These are phyloP conservation scores for Python bivittatus DNA, from an alignment of 2,113 vertebrate species.

Conservation along the genomic window DNA sequence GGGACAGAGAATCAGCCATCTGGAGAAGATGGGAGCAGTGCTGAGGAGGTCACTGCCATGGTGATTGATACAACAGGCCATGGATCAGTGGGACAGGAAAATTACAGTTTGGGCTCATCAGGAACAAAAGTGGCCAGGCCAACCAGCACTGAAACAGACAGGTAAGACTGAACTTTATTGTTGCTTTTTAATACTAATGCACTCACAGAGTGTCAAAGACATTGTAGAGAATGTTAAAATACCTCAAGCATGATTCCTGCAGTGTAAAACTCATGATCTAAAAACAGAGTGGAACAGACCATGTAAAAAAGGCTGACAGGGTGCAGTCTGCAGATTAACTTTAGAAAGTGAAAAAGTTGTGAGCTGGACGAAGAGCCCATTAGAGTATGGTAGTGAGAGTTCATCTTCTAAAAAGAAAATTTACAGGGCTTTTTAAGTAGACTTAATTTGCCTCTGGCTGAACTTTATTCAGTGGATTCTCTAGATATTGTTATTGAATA, in stretches of 20 bases:
- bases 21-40: conserved; percentile 86
- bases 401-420: neutral
- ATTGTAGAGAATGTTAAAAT: neutral
- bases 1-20: conserved; percentile 87
- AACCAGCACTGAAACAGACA: conserved; percentile 92
- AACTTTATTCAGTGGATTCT: neutral
- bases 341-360: neutral
- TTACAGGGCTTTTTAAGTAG: neutral
- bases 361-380: no score
- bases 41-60: conserved; percentile 88
- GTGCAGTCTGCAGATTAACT: neutral
- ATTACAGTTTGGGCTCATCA: conserved; percentile 72
- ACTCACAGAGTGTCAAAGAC: neutral
- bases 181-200: neutral
- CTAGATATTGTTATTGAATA: neutral
- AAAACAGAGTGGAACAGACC: neutral
- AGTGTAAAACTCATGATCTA: neutral
- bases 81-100: conserved; percentile 81
- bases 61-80: conserved; percentile 93
- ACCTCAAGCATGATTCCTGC: neutral
- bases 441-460: neutral
- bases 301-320: neutral
- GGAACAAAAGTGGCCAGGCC: conserved; percentile 83
- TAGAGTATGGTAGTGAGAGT: neutral
- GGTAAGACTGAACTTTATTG: conserved; percentile 73